A percentile compares a stretch with the other conserved stretches of the same genome.
phyloP scores from a whole-genome alignment of 2,888 invertebrate genomes.

The Taphrorychus bicolor region DNA sequence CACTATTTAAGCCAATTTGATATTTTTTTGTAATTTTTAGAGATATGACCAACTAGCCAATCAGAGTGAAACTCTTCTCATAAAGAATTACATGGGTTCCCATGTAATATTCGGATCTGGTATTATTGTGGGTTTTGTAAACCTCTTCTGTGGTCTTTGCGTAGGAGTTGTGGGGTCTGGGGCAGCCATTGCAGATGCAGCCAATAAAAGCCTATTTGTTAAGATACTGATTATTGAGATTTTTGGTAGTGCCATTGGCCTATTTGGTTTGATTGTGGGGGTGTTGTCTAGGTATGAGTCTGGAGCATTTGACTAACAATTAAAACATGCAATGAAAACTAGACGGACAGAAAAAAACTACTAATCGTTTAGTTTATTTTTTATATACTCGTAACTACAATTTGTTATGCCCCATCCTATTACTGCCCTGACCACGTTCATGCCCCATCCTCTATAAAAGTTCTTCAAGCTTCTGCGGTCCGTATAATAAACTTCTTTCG shows the following conservation, averaged over 20 bases:
- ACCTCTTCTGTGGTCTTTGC: conserved; percentile 93
- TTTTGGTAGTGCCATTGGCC: conserved; percentile 98
- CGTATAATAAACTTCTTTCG: too few relatives aligned
- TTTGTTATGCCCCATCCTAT: too few relatives aligned
- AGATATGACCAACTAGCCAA: conserved; percentile 37
- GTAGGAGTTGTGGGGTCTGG: conserved; percentile 98
- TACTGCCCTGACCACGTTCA: too few relatives aligned
- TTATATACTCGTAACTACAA: too few relatives aligned
- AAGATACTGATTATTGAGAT: conserved; percentile 99
- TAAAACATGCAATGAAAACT: too few relatives aligned
- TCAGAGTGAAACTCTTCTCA: conserved; percentile 39
- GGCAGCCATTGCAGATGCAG: conserved; percentile 98
- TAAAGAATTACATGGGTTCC: conserved; percentile 80
- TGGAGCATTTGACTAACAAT: too few relatives aligned
- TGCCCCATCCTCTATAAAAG: too few relatives aligned
- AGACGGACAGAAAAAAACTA: too few relatives aligned
- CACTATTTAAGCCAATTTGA: not conserved
- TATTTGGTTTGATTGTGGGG: conserved; percentile 98
- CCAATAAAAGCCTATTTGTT: conserved; percentile 95
- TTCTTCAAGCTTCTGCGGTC: too few relatives aligned
- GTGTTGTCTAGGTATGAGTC: too few relatives aligned
- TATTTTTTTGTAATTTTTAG: conserved; percentile 37
- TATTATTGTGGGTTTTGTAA: conserved; percentile 91
- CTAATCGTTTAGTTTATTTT: too few relatives aligned
- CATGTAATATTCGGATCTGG: conserved; percentile 97